Base-by-base conservation (phyloP, 2,888 invertebrate genomes). In the Melinaea menophilus region DNA sequence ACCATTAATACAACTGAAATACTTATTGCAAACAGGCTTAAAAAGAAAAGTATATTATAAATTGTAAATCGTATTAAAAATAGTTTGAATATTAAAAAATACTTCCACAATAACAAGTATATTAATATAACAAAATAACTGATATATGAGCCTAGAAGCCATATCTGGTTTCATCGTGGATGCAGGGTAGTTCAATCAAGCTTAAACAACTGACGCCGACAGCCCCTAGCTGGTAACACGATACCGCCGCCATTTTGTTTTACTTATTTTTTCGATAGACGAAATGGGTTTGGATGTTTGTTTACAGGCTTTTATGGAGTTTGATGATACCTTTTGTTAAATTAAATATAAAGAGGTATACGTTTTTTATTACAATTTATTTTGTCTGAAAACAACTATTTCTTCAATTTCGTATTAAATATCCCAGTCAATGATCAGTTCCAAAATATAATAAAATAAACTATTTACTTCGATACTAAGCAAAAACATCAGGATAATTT, bases 201-300 rank as follows among this genome's bases (percentile, higher is more conserved):
- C 64, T 47, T 64, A 64, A 64, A 63, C 67, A 63, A 79, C 75
- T 67, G 67, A 55, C 63, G 72, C 61, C 73, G 82, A 81, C 81
- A 80, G 78, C 71, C 75, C 76, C 74, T 72, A 66, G 46, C 55
- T 63, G 55, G 80, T 75, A 81, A 81, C 71, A 3, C 55, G 79
- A 81, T 70, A 77, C 67, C 57, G 7, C 65, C 58, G 67, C 65
- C 67, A 67, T 67, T 45, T 62, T 72, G 71, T 73, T 62, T 69
- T 67, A 59, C 66, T 57, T 65, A 64, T 72, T 70, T 72, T 74
- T 58, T 68, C 71, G 64, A 65, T 66, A 64, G 66, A 60, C 62
- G 31, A 51, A 51, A 51, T 51, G 51, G 51, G 51, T 31, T 51
- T 51, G 51, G 51, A 51, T 51, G 51, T 51, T 51, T 51, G 51